Conservation (phyloP, 2,888 invertebrate genomes). For the Microplitis deprimator region DNA sequence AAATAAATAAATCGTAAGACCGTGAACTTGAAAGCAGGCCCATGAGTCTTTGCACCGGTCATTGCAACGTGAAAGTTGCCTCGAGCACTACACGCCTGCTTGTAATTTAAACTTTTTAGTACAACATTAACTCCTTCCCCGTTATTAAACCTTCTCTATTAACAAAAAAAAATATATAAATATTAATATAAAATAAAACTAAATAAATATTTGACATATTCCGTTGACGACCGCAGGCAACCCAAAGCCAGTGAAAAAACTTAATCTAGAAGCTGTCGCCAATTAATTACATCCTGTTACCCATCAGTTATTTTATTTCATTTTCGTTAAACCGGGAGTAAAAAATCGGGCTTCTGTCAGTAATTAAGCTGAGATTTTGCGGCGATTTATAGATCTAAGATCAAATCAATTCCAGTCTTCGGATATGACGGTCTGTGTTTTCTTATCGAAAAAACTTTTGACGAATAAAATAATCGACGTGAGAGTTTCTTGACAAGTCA, state of each 20-base stretch:
- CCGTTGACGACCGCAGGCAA: background rate
- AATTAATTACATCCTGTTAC: constrained; percentile 16
- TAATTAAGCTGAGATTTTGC: too few relatives aligned
- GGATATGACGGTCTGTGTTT: too few relatives aligned
- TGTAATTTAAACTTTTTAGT: constrained; percentile 35
- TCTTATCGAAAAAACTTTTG: too few relatives aligned
- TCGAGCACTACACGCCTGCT: constrained; percentile 33
- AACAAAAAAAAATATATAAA: background rate
- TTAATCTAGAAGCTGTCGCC: constrained; percentile 14
- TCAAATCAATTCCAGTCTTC: too few relatives aligned
- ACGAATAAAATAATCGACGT: constrained; percentile 29
- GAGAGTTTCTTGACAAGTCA: background rate
- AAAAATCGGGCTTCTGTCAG: too few relatives aligned
- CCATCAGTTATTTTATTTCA: constrained; percentile 24
- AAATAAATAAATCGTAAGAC: constrained; percentile 25
- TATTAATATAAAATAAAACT: background rate
- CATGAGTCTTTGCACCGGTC: constrained; percentile 8
- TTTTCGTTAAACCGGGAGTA: background rate
- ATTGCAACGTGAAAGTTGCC: constrained; percentile 37
- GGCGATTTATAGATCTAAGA: too few relatives aligned
- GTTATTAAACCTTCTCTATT: constrained; percentile 9
- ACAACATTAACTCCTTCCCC: constrained; percentile 14
- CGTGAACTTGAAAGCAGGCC: constrained; percentile 30
- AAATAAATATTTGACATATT: background rate
- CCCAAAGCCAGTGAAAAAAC: background rate